Base-by-base conservation (phyloP, 1,140 invertebrate genomes). In the Cataglyphis hispanica region DNA sequence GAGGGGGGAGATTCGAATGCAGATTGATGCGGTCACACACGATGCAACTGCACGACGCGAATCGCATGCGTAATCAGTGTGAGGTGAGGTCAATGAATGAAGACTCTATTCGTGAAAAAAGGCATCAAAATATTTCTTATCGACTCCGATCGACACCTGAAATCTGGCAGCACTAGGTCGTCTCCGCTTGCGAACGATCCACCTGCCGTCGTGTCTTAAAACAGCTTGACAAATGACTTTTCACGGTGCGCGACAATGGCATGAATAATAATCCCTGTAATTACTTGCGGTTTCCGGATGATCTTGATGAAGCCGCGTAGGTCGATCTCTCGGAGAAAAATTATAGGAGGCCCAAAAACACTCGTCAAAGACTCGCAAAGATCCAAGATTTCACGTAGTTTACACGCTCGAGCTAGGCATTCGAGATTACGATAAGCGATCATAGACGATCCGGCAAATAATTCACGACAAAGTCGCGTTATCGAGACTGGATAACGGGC, bases 1-100 rank as follows among this genome's bases (percentile, higher is more conserved):
- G 85, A 19, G 70, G 22, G 61, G 84, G 75, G 66, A 86, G 91
- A 93, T 92, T 93, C 90, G 91, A 92, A 92, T 91, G 89, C 93
- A 86, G 94, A 93, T 94, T 94, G 94, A 95, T 95, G 94, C 91
- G 94, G 90, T 95, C 94, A 87, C 94, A 95, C 94, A 95, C 94
- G 94, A 95, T 91, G 94, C 93, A 92, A 92, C 91, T 77, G 92
- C 69, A 92, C 93, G 91, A 92, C 93, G 91, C 90, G 87, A 83
- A 87, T 91, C 90, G 93, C 91, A 94, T 94, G 92, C 93, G 78
- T 89, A 91, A 93, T 93, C 83, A 61, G 60, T 31, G 40, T 22
- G 72, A 27, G 10, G 37, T 67, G 80, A 89, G 90, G 91, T 91
- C 90, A 92, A 91, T 74, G 91, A 91, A 91, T 92, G 87, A 86